Evolutionary conservation across 2,113 vertebrate species (phyloP), one percentile per base, ranked within the genome.

Genomic region (Eclectus roratus): DNA sequence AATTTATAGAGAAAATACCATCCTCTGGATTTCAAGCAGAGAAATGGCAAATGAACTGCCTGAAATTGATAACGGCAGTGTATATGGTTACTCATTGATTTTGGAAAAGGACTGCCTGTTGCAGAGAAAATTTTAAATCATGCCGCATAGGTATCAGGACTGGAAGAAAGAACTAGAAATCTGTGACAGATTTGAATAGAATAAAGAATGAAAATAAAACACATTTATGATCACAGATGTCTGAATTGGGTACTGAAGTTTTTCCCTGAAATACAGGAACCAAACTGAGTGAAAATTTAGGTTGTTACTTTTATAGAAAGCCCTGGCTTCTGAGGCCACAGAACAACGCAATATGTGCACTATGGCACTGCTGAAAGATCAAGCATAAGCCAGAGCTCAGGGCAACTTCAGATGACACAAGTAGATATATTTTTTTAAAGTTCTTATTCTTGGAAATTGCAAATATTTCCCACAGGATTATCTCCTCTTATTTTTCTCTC

Each of bases 1-100:
- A 83, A 93, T 94, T 96, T 71, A 82, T 20, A 77, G 46, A 24
- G 88, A 41, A 80, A 94, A 97, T 56, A 43, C 0, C n/a, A 9
- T 92, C 49, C 80, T 80, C 70, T 85, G 39, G 11, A 46, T 81
- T 95, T 97, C 91, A 87, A 91, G 70, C 58, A 91, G n/a, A 78
- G 70, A 95, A 88, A 85, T 41, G 74, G 47, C 41, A 91, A 94
- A 93, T 80, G 49, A 96, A 78, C 43, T 53, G 27, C 44, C 44
- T 56, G 65, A 94, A 84, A 94, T 91, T 77, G 94, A 90, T 91
- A 96, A 90, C 77, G 69, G 69, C 69, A 93, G 49, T 0, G 0
- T 93, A 78, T 33, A 17, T 13, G 17, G 52, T 8, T 93, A 35
- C 41, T 94, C 4, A 4, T 14, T 37, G 60, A 70, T 79, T 61